phyloP scores from a whole-genome alignment of 1,140 invertebrate species.

The Eupeodes corollae region DNA sequence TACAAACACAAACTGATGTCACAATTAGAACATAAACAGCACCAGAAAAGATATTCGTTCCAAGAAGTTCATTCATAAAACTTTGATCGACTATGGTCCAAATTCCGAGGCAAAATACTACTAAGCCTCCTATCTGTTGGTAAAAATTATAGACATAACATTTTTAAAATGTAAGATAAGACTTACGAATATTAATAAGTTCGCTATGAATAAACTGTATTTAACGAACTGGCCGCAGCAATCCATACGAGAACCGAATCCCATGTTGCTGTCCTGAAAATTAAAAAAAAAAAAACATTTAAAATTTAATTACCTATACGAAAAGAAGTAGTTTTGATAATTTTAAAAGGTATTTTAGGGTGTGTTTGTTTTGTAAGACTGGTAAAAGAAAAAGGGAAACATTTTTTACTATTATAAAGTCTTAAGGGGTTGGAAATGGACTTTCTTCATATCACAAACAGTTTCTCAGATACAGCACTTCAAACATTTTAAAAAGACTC shows the following conservation, averaged over 20 bases:
- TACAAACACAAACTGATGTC: slow-evolving; percentile 60
- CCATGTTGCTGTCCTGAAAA: slow-evolving; percentile 45
- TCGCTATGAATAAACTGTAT: slow-evolving; percentile 69
- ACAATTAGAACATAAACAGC: slow-evolving; percentile 69
- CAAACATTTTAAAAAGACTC: too few species aligned
- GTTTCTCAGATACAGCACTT: too few species aligned
- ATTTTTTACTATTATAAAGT: too few species aligned
- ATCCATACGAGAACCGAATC: slow-evolving; percentile 62
- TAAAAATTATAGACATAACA: slow-evolving; percentile 1
- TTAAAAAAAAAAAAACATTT: slow-evolving; percentile 2
- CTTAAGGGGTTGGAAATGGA: too few species aligned
- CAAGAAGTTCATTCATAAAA: slow-evolving; percentile 68
- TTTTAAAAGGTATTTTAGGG: too few species aligned
- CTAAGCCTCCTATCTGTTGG: slow-evolving; percentile 60
- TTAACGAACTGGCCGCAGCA: slow-evolving; percentile 73
- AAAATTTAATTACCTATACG: too few species aligned
- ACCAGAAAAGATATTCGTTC: slow-evolving; percentile 70
- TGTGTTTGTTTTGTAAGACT: too few species aligned
- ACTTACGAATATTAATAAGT: slow-evolving; percentile 82
- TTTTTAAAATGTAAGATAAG: slow-evolving; percentile 2
- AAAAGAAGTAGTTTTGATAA: too few species aligned
- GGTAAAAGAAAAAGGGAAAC: too few species aligned
- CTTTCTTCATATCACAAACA: too few species aligned
- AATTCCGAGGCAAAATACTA: slow-evolving; percentile 61
- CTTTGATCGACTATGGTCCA: slow-evolving; percentile 75